A percentile compares a stretch with the other conserved stretches of the same genome.
phyloP scores from a whole-genome alignment of 1,140 invertebrate genomes.

The Artemia franciscana region DNA sequence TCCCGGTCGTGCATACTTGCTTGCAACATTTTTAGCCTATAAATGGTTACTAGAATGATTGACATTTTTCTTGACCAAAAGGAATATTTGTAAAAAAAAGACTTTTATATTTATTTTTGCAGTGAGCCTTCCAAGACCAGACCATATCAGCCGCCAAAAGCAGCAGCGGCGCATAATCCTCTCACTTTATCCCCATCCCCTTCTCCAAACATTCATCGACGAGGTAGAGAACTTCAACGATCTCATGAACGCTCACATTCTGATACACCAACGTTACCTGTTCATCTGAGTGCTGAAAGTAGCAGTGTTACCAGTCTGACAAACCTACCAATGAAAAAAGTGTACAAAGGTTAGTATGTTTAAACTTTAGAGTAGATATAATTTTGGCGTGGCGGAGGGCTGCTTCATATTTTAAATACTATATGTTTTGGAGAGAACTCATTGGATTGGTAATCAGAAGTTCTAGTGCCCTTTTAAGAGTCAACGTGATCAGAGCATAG shows the following conservation, averaged over 20 bases:
- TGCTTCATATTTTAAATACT: slow-evolving; percentile 2
- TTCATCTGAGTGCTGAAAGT: slow-evolving; percentile 76
- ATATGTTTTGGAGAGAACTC: slow-evolving; percentile 8
- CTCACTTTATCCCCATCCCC: slow-evolving; percentile 26
- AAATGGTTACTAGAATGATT: no score
- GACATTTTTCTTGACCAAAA: no score
- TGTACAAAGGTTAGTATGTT: slow-evolving; percentile 28
- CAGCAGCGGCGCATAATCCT: slow-evolving; percentile 20
- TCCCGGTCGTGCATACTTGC: no score
- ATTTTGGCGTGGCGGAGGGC: not conserved
- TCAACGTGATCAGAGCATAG: no score
- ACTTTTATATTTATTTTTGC: no score
- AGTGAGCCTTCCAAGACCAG: slow-evolving; percentile 59
- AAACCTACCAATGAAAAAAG: slow-evolving; percentile 65
- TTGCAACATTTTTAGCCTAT: no score
- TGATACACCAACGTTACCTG: slow-evolving; percentile 51
- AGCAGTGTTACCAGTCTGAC: slow-evolving; percentile 80
- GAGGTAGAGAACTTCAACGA: slow-evolving; percentile 20
- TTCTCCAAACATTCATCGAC: slow-evolving; percentile 32
- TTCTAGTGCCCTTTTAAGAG: no score
- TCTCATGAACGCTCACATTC: slow-evolving; percentile 70
- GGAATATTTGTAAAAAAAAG: no score
- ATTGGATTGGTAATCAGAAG: no score
- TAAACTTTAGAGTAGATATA: not conserved
- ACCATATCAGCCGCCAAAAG: slow-evolving; percentile 51